A percentile compares a stretch with the other conserved stretches of the same genome.
Evolutionary conservation across 2,797 vertebrate species (phyloP).

Genomic region (Gymnothorax javanicus): DNA sequence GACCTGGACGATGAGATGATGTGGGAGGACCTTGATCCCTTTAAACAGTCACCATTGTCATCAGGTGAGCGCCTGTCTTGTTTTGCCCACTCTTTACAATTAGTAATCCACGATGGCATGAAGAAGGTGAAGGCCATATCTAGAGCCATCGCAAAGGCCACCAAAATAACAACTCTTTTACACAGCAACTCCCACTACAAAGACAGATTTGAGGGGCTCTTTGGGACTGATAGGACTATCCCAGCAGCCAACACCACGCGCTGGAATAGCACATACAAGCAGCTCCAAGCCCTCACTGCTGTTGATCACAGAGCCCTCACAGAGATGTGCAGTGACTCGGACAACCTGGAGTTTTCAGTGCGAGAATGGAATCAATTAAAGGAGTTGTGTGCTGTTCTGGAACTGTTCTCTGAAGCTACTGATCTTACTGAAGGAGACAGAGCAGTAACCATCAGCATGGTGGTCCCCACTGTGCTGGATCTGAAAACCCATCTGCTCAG

Average conservation of each 20-base stretch:
- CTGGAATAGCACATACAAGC: not conserved
- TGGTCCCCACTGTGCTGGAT: too few relatives aligned
- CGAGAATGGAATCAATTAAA: too few relatives aligned
- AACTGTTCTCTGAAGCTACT: too few relatives aligned
- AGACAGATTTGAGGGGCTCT: not conserved
- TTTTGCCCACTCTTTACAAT: not conserved
- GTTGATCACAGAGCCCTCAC: not conserved
- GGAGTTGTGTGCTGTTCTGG: too few relatives aligned
- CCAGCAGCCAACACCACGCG: constrained; percentile 1
- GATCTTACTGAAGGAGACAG: too few relatives aligned
- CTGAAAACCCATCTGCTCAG: too few relatives aligned
- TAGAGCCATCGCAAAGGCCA: too few relatives aligned
- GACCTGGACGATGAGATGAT: not conserved
- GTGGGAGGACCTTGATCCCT: not conserved
- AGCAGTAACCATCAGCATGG: too few relatives aligned
- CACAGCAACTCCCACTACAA: not conserved
- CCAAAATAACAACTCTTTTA: not conserved
- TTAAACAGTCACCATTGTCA: too few relatives aligned
- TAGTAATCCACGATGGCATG: not conserved
- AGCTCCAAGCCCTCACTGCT: not conserved
- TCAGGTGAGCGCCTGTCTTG: too few relatives aligned
- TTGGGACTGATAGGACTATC: not conserved
- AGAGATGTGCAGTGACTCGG: not conserved
- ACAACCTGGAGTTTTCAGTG: too few relatives aligned
- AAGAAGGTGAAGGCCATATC: not conserved